Evolutionary conservation across 2,888 invertebrate genomes (phyloP).

Genomic region (Diplazon laetatorius): DNA sequence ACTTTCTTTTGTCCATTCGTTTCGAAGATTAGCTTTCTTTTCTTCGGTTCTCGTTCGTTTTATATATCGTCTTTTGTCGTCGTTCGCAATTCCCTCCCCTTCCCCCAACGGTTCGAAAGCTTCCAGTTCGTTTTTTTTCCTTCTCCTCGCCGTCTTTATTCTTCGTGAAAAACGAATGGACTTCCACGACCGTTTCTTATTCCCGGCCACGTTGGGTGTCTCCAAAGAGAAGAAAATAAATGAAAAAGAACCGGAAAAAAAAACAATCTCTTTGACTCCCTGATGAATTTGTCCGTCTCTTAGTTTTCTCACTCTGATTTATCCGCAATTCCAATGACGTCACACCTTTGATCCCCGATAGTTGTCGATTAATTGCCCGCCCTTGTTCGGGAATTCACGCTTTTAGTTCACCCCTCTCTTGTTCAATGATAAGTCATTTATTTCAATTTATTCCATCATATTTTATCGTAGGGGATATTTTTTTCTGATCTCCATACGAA

Average conservation of each 20-base stretch:
- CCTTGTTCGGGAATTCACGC: not conserved
- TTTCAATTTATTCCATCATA: too few relatives aligned
- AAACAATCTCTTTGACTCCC: slow-evolving; percentile 32
- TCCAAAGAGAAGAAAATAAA: slow-evolving; percentile 35
- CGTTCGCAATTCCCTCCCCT: slow-evolving; percentile 26
- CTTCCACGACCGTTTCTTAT: slow-evolving; percentile 46
- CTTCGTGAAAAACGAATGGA: slow-evolving; percentile 48
- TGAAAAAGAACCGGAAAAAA: slow-evolving; percentile 35
- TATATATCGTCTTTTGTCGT: slow-evolving; percentile 14
- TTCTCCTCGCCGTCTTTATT: slow-evolving; percentile 44
- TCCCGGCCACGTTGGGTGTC: slow-evolving; percentile 30
- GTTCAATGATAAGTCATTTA: too few relatives aligned
- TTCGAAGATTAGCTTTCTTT: slow-evolving; percentile 66
- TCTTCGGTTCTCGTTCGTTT: slow-evolving; percentile 41
- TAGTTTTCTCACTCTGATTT: slow-evolving; percentile 2
- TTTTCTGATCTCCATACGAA: too few relatives aligned
- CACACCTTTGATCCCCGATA: slow-evolving; percentile 38
- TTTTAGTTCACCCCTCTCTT: not conserved
- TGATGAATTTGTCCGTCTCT: slow-evolving; percentile 42
- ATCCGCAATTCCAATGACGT: not conserved
- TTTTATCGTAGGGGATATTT: not conserved
- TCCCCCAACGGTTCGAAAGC: too few relatives aligned
- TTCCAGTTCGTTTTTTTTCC: not conserved
- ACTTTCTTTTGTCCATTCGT: slow-evolving; percentile 65
- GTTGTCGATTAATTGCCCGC: slow-evolving; percentile 23